These are phyloP conservation scores for Tachycineta bicolor DNA, from an alignment of 2,113 vertebrate genomes.

Conservation along the genomic window DNA sequence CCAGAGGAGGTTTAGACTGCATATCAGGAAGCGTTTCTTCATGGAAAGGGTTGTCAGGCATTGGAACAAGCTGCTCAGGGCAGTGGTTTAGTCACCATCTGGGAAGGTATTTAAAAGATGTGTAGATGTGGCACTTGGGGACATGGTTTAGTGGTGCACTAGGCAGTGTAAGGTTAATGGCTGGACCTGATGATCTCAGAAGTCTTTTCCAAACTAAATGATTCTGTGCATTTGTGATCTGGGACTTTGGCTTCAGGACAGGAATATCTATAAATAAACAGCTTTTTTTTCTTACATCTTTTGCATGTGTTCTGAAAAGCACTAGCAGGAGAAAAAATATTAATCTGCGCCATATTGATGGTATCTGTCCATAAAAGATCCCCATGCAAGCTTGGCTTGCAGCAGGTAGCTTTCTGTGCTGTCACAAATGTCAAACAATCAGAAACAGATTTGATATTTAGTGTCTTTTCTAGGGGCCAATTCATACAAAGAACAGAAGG, in stretches of 20 bases:
- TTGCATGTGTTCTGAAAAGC: background rate
- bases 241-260: background rate
- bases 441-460: background rate
- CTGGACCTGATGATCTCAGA: background rate
- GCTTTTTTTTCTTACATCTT: background rate
- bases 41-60: background rate
- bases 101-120: background rate
- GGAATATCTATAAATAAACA: background rate
- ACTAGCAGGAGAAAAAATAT: background rate
- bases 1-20: background rate
- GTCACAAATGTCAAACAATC: background rate
- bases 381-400: background rate
- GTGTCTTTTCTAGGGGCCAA: background rate
- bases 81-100: background rate
- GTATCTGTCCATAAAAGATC: background rate
- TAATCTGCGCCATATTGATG: background rate
- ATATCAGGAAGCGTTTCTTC: background rate
- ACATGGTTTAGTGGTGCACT: background rate
- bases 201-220: background rate
- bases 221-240: background rate
- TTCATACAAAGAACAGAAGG: background rate
- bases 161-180: background rate
- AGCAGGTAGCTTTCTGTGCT: background rate
- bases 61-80: background rate
- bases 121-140: background rate